Base-by-base conservation (phyloP, 2,888 invertebrate species). In the Phlogophora meticulosa region DNA sequence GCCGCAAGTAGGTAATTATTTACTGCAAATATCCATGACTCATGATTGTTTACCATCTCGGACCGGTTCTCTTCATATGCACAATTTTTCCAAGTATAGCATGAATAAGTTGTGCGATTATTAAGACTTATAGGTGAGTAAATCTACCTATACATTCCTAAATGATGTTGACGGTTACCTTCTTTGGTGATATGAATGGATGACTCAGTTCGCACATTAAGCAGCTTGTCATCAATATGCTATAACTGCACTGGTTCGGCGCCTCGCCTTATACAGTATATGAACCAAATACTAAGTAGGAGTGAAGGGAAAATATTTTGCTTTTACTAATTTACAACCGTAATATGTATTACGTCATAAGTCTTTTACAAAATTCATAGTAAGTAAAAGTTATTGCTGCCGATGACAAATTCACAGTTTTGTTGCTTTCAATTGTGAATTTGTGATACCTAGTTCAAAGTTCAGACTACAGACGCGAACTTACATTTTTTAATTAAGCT, bases 31-130 rank as follows among this genome's bases (percentile, higher is more conserved):
- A 80, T 78, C 65, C 69, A 72, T 92, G 91, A 92, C 80, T 92
- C 92, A 92, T 85, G 77, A 83, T 85, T 88, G 87, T 90, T 89
- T 88, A 87, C 86, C 81, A 85, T 86, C 82, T 79, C 63, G 79
- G 83, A 90, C 90, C 86, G 87, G 90, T 92, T 92, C 88, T 86
- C 76, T 85, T 85, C 78, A 88, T 87, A 86, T 90, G 88, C 89
- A 90, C 84, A 88, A 82, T 86, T 87, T 90, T 92, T 91, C 91
- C 87, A 80, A 88, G 90, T 90, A 92, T 84, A 88, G 86, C 76
- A 89, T 91, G 90, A 88, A 88, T 90, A 87, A 87, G 83, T 87
- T 87, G 72, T 79, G 76, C 77, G 82, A 85, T 86, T 88, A 87
- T 86, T 85, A 82, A 85, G 75, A 76, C 74, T 75, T 79, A 82